These are phyloP conservation scores for Drosophila takahashii DNA, from an alignment of 1,140 invertebrate species.

Conservation along the genomic window DNA sequence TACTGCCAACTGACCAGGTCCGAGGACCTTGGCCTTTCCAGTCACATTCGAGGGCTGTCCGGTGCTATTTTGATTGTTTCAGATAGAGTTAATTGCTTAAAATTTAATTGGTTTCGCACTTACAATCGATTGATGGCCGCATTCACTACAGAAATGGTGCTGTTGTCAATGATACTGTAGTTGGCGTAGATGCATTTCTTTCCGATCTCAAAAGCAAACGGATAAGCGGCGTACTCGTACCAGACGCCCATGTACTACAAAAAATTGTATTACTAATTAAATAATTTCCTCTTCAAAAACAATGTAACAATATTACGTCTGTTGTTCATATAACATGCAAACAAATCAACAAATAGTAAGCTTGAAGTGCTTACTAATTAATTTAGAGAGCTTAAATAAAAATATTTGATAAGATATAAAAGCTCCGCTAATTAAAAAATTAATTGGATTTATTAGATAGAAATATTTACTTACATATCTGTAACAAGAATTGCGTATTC, in stretches of 20 bases:
- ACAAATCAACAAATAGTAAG: neutral
- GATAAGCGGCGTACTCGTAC: constrained; percentile 92
- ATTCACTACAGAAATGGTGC: constrained; percentile 86
- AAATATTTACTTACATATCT: too few relatives aligned
- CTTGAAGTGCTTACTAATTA: neutral
- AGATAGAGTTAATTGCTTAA: neutral
- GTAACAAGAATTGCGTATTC: too few relatives aligned
- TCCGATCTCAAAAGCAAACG: constrained; percentile 90
- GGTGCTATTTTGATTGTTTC: constrained; percentile 33
- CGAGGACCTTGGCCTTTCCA: constrained; percentile 85
- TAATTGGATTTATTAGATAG: too few relatives aligned
- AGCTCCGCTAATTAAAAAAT: neutral
- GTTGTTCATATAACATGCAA: neutral
- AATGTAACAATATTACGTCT: neutral
- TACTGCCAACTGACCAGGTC: constrained; percentile 65
- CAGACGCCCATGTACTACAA: constrained; percentile 87
- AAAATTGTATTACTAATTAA: too few relatives aligned
- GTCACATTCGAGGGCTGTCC: constrained; percentile 78
- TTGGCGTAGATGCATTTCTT: constrained; percentile 91
- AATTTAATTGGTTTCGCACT: constrained; percentile 69
- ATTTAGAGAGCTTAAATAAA: neutral
- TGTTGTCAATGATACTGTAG: constrained; percentile 87
- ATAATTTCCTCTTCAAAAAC: neutral
- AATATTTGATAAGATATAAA: neutral
- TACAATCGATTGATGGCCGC: constrained; percentile 85